Evolutionary conservation across 2,797 vertebrate genomes (phyloP).

Genomic region (Peromyscus nudipes): DNA sequence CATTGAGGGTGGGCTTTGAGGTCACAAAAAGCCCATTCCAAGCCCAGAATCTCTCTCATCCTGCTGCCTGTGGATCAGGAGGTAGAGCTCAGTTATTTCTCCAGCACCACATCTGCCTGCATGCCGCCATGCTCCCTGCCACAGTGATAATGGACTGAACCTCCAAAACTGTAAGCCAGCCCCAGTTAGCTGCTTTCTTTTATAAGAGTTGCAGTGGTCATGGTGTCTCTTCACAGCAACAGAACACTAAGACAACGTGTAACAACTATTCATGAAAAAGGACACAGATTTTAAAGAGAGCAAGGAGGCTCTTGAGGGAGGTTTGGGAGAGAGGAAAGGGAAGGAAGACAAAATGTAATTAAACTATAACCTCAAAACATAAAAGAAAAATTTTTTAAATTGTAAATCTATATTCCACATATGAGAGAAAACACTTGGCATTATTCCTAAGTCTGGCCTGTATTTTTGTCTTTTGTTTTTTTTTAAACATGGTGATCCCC

Average conservation of each 20-base stretch:
- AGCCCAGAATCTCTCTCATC: neutral
- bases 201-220: neutral
- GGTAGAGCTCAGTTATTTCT: neutral
- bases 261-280: neutral
- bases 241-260: neutral
- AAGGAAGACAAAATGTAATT: neutral
- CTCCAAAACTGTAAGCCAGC: neutral
- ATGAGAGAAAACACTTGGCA: neutral
- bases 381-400: neutral
- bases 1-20: neutral
- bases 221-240: neutral
- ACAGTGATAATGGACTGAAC: neutral
- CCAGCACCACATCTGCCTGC: neutral
- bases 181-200: neutral
- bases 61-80: neutral
- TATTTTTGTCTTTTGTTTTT: neutral
- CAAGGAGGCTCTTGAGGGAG: neutral
- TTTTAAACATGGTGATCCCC: neutral
- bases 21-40: neutral
- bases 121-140: neutral
- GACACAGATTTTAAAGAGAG: neutral
- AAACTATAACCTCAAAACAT: neutral
- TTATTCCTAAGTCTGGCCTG: neutral
- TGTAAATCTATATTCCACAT: neutral
- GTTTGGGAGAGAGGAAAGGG: neutral